These are phyloP conservation scores for Girardia tigrina DNA, from an alignment of 2,888 invertebrate genomes.

Conservation along the genomic window DNA sequence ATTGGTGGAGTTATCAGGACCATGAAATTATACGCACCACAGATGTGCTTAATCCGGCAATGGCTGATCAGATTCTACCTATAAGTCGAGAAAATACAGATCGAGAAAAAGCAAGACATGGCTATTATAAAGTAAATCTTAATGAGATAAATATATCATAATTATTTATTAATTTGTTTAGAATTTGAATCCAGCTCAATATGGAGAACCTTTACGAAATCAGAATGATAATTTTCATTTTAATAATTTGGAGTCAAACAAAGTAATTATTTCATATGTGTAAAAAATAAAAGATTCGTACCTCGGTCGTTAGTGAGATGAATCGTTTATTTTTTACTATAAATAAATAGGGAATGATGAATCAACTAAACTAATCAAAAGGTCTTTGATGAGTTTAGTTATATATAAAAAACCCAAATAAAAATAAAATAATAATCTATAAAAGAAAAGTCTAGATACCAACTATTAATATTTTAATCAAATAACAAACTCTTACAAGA, in stretches of 20 bases:
- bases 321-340: no score
- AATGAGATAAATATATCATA: background rate
- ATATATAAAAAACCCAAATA: no score
- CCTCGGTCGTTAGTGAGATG: no score
- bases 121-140: conserved; percentile 41
- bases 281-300: no score
- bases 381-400: no score
- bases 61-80: conserved; percentile 43
- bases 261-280: no score
- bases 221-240: background rate
- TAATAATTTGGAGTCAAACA: background rate
- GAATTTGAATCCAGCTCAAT: conserved; percentile 44
- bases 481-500: no score
- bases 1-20: background rate
- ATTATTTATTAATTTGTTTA: conserved; percentile 30
- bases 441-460: no score
- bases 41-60: conserved; percentile 46
- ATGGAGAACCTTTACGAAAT: conserved; percentile 39
- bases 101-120: conserved; percentile 42
- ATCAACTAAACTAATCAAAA: no score
- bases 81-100: conserved; percentile 45
- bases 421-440: no score
- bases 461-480: no score
- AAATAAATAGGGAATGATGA: no score
- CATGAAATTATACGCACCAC: conserved; percentile 41